phyloP scores from a whole-genome alignment of 2,113 vertebrate genomes.

The Pipra filicauda region DNA sequence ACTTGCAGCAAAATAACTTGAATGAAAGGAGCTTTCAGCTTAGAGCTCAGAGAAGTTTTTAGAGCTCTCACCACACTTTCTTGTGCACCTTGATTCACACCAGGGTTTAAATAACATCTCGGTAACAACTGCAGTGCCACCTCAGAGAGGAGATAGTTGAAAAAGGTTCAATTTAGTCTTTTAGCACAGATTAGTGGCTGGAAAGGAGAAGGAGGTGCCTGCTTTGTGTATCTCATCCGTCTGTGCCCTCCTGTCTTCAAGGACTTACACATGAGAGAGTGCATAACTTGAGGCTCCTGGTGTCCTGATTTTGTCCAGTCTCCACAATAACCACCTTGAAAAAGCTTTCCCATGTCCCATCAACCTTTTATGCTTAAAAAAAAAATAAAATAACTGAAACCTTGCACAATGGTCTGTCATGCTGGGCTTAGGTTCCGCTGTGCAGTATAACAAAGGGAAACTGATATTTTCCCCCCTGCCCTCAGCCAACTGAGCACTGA shows the following conservation, averaged over 20 bases:
- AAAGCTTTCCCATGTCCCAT: background rate
- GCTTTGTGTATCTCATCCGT: background rate
- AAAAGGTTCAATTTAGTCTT: background rate
- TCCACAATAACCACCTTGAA: background rate
- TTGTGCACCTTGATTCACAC: background rate
- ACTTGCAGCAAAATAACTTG: background rate
- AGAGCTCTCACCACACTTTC: background rate
- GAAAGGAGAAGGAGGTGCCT: background rate
- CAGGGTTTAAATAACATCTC: background rate
- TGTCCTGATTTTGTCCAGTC: background rate
- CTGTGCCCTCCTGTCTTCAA: background rate
- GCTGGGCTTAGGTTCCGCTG: background rate
- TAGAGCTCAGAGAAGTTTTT: background rate
- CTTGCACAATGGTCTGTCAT: background rate
- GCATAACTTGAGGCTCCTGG: fast-evolving
- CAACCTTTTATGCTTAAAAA: background rate
- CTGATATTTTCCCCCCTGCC: background rate
- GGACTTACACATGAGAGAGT: background rate
- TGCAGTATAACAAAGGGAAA: slow-evolving; percentile 9
- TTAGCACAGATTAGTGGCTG: background rate
- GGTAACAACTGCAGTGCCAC: background rate
- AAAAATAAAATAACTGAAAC: background rate
- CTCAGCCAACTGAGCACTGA: background rate
- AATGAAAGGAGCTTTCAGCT: slow-evolving; percentile 1
- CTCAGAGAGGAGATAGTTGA: background rate